phyloP scores from a whole-genome alignment of 2,797 vertebrate species.

The Astyanax mexicanus region DNA sequence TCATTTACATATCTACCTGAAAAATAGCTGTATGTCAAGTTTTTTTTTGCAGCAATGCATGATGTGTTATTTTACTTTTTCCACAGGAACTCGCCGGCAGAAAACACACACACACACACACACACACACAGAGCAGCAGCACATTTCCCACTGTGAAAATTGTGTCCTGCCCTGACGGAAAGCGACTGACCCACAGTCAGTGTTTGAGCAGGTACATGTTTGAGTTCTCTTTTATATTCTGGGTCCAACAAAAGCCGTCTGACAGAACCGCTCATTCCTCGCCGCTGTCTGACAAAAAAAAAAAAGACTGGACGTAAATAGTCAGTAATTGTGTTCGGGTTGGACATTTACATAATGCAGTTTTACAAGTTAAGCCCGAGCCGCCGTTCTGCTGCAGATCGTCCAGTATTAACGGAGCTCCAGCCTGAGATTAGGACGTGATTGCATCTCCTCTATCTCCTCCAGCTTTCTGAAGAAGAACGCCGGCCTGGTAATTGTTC shows the following conservation, averaged over 20 bases:
- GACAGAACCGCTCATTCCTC: background rate
- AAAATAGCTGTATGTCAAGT: too few relatives aligned
- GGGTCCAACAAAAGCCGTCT: background rate
- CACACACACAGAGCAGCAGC: background rate
- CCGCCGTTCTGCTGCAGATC: slow-evolving; percentile 13
- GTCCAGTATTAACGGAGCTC: background rate
- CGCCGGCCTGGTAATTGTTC: slow-evolving; percentile 23
- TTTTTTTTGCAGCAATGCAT: too few relatives aligned
- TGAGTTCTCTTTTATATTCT: background rate
- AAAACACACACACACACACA: background rate
- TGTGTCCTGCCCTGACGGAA: background rate
- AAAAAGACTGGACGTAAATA: background rate
- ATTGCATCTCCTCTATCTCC: slow-evolving; percentile 42
- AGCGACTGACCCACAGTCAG: background rate
- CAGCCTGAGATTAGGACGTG: slow-evolving; percentile 3
- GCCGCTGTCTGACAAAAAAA: background rate
- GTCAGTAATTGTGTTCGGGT: slow-evolving; percentile 4
- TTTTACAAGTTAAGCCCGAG: slow-evolving; percentile 24
- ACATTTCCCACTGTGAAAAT: background rate
- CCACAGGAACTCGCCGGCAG: too few relatives aligned
- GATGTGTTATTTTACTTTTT: too few relatives aligned
- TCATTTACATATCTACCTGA: too few relatives aligned
- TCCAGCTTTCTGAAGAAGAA: slow-evolving; percentile 29
- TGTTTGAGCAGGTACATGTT: background rate
- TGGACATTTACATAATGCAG: slow-evolving; percentile 25